Base-by-base conservation (phyloP, 2,888 invertebrate species). In the Chironomus tentans region DNA sequence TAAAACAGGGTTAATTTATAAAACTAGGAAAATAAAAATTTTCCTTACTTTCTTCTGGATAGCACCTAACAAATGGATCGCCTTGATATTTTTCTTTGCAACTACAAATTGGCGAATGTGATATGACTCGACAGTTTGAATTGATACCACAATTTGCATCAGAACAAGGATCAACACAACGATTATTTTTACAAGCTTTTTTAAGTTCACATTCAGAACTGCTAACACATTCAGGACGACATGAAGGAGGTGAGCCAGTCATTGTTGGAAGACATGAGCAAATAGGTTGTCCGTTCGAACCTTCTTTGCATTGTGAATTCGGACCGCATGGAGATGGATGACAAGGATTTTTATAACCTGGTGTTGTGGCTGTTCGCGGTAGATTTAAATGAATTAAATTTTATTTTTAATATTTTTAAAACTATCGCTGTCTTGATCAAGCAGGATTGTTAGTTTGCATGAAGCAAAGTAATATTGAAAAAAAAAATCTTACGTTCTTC, bases 241-340 rank as follows among this genome's bases (percentile, higher is more conserved):
- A 92, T 76, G 87, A 87, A 77, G 90, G 90, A 47, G 90, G 91
- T 78, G 85, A 85, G 69, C 91, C 91, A 75, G 87, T 85, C 79
- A 88, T 90, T 78, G 87, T 87, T 68, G 87, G 86, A 78, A 88
- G 82, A 80, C 92, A 92, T 71, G 90, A 90, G 81, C 92, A 93
- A 21, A 90, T 87, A 0, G 89, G 89, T 84, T 91, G 90, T 28
- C 87, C 87, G 79, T 92, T 91, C 82, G 22, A 24, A 24, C 22
- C 22, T 24, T 89, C 90, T 79, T 89, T 88, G 80, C 94, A 94
- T 79, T 90, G 86, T 78, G 93, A 92, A 81, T 93, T 93, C 5
- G 92, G 89, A 50, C 94, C 94, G 81, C 94, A 95, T 0, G 93
- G 93, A 2, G 91, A 90, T 72, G 93, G 92, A 78, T 86, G 83